Conservation (phyloP, 2,888 invertebrate genomes). For the Eumacrocentrus americanus region DNA sequence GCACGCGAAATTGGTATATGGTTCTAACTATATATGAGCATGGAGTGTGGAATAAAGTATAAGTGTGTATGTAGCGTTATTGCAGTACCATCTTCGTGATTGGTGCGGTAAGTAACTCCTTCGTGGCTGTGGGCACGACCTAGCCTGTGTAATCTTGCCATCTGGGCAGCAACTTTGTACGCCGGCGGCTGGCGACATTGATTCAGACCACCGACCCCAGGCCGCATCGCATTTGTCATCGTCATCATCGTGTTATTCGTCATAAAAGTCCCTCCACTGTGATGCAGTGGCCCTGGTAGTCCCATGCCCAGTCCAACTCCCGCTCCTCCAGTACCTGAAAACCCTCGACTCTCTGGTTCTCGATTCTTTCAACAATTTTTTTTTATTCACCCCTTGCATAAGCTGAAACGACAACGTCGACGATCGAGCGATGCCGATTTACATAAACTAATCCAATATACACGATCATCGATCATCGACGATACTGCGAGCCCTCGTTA, state of each 20-base stretch:
- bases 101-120: constrained; percentile 79
- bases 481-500: constrained; percentile 19
- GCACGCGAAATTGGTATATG: constrained; percentile 26
- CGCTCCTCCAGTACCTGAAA: constrained; percentile 57
- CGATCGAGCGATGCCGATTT: constrained; percentile 12
- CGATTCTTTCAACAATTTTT: constrained; percentile 33
- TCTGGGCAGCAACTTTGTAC: constrained; percentile 85
- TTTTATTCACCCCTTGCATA: constrained; percentile 25
- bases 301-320: constrained; percentile 48
- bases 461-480: constrained; percentile 24
- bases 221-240: constrained; percentile 44
- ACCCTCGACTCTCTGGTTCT: constrained; percentile 57
- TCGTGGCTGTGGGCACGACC: constrained; percentile 87
- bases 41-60: constrained; percentile 24
- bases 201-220: constrained; percentile 42
- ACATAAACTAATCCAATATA: background rate
- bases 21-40: constrained; percentile 20
- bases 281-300: constrained; percentile 48
- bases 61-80: constrained; percentile 27
- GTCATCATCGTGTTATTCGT: constrained; percentile 40
- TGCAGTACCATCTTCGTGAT: constrained; percentile 68
- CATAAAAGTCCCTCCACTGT: constrained; percentile 42
- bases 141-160: constrained; percentile 81
- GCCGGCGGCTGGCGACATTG: constrained; percentile 75
- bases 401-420: constrained; percentile 27